phyloP scores from a whole-genome alignment of 1,140 invertebrate genomes.

The Cotesia vestalis region DNA sequence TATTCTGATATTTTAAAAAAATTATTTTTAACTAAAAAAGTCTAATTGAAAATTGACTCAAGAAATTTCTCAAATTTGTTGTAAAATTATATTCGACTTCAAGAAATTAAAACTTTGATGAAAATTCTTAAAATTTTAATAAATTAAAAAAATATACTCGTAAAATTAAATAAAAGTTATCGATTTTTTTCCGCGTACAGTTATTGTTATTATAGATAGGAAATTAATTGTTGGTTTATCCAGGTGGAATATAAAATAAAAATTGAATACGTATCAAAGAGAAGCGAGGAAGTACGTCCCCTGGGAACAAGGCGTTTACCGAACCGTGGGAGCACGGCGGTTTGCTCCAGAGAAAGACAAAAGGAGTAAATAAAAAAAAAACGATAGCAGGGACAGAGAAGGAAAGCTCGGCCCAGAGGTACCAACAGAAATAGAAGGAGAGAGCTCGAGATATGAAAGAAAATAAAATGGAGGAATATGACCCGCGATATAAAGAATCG shows the following conservation, averaged over 20 bases:
- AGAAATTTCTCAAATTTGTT: too few species aligned
- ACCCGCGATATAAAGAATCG: conserved; percentile 45
- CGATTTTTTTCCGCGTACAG: too few species aligned
- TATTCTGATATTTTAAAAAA: too few species aligned
- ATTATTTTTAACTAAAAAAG: too few species aligned
- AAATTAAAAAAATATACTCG: too few species aligned
- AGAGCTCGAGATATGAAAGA: neutral
- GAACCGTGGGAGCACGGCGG: conserved; percentile 24
- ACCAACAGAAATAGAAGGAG: neutral
- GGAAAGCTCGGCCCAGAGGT: neutral
- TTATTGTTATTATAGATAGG: too few species aligned
- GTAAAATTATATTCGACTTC: too few species aligned
- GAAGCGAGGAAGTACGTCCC: conserved; percentile 18
- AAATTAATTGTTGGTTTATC: conserved; percentile 14
- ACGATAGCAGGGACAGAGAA: neutral
- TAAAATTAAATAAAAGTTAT: too few species aligned
- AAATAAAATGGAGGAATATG: conserved; percentile 23
- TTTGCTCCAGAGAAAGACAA: conserved; percentile 13
- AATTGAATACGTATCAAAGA: conserved; percentile 23
- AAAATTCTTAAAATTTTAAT: too few species aligned
- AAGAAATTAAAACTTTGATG: too few species aligned
- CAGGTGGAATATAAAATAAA: conserved; percentile 26
- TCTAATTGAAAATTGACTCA: too few species aligned
- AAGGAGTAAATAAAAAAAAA: conserved; percentile 20
- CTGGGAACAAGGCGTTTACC: conserved; percentile 38